Evolutionary conservation across 2,797 vertebrate genomes (phyloP), one percentile per base, ranked within the genome.

Genomic region (Zenarchopterus dispar): DNA sequence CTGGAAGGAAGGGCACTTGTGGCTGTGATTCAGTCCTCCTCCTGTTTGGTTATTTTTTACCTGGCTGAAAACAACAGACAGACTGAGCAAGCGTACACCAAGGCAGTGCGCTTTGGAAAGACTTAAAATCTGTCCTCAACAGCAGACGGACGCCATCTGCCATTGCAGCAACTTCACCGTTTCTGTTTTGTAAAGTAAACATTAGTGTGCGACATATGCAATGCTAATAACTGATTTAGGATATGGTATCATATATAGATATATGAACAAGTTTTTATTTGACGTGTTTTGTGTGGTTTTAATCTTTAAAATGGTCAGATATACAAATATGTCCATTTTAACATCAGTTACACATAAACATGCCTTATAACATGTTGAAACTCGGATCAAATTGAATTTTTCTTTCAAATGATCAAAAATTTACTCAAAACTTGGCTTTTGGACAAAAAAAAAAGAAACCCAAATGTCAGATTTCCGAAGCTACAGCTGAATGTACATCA

Each of bases 251-350:
- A 55, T 57, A 47, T 65, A 53, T 51, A 19, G 48, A 58, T 41
- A 33, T 17, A 33, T 57, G 51, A 61, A 33, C n/a, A 22, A 6
- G 52, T 64, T 77, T 69, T 64, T 41, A 39, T 71, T 60, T 56
- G 15, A 55, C 55, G 46, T 58, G 26, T 28, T 49, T 46, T 59
- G 47, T 79, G 49, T 73, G 67, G 45, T 67, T 79, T 79, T 67
- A 58, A 67, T 44, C 11, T 47, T n/a, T 63, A 33, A 73, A n/a
- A 41, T 70, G 33, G 21, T 56, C 67, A 42, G 31, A 70, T 55
- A 16, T 15, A 57, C 22, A 64, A 33, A 26, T 10, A 22, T 10
- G 31, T 19, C 8, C 36, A 42, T 55, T 47, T 55, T 51, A 18
- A 43, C 36, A 26, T 7, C 33, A 47, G 16, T 28, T 59, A 10